Percentiles rank a stretch among this genome's conserved stretches.
Evolutionary conservation across 2,888 invertebrate species (phyloP).

Genomic region (Psylliodes chrysocephalus): DNA sequence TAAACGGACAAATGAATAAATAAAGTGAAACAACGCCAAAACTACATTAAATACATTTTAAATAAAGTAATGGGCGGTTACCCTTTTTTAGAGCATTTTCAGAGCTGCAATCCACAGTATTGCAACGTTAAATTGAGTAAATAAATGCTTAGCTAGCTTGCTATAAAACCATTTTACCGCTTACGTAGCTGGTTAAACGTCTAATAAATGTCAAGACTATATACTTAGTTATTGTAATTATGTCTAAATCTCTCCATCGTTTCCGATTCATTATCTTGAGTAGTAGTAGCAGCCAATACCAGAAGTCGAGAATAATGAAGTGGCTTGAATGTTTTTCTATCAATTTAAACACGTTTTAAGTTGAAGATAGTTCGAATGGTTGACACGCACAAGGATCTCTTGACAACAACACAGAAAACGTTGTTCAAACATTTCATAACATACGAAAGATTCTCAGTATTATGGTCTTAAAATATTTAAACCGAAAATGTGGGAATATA

Average conservation of each 20-base stretch:
- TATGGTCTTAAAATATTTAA: slow-evolving; percentile 1
- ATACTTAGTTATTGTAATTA: slow-evolving; percentile 11
- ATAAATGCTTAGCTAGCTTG: too few species aligned
- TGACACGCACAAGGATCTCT: slow-evolving; percentile 4
- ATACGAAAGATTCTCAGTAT: neutral
- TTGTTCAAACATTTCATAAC: neutral
- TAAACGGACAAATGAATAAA: too few species aligned
- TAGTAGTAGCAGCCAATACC: slow-evolving; percentile 11
- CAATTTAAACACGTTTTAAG: slow-evolving; percentile 5
- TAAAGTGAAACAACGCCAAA: too few species aligned
- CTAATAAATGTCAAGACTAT: slow-evolving; percentile 4
- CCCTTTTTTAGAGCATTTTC: too few species aligned
- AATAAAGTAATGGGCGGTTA: too few species aligned
- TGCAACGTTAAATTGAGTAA: too few species aligned
- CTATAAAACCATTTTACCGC: too few species aligned
- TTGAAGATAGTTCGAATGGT: neutral
- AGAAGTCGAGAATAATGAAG: slow-evolving; percentile 6
- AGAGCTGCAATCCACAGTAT: too few species aligned
- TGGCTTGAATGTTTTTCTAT: slow-evolving; percentile 7
- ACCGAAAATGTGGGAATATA: slow-evolving; percentile 1
- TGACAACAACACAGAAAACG: neutral
- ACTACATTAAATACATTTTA: too few species aligned
- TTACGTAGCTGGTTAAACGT: neutral
- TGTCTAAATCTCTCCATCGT: slow-evolving; percentile 4
- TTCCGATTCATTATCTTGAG: slow-evolving; percentile 13